phyloP scores from a whole-genome alignment of 2,113 vertebrate species.

The Dinomys branickii region DNA sequence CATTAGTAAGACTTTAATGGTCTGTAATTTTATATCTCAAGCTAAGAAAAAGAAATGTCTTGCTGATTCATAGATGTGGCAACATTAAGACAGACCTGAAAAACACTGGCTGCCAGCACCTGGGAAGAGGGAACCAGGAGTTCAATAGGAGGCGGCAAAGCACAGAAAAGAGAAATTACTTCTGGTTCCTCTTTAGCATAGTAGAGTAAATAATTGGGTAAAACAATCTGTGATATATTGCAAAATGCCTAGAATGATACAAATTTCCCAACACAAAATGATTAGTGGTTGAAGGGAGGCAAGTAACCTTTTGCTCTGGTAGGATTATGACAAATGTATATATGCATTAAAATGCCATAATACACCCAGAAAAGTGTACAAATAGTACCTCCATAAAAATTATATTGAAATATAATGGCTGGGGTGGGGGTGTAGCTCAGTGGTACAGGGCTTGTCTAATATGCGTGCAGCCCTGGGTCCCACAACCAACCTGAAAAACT shows the following conservation, averaged over 20 bases:
- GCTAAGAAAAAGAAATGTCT: constrained; percentile 28
- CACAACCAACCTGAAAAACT: background rate
- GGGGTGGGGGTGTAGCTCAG: background rate
- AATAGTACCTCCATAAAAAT: background rate
- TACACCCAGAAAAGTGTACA: background rate
- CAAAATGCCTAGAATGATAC: background rate
- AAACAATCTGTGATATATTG: background rate
- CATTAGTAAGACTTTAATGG: constrained; percentile 49
- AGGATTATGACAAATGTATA: background rate
- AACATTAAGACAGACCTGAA: constrained; percentile 73
- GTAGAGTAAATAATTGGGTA: background rate
- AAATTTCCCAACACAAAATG: background rate
- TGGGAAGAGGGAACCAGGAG: background rate
- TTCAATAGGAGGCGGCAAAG: background rate
- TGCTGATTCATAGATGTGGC: constrained; percentile 66
- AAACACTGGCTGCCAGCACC: background rate
- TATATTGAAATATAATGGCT: background rate
- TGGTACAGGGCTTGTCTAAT: background rate
- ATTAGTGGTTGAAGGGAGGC: background rate
- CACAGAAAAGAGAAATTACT: background rate
- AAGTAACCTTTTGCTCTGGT: background rate
- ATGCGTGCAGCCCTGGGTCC: background rate
- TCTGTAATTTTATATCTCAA: constrained; percentile 69
- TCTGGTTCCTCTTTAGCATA: background rate
- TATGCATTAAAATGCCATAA: background rate